Base-by-base conservation (phyloP, 2,888 invertebrate species). In the Liposcelis brunnea region DNA sequence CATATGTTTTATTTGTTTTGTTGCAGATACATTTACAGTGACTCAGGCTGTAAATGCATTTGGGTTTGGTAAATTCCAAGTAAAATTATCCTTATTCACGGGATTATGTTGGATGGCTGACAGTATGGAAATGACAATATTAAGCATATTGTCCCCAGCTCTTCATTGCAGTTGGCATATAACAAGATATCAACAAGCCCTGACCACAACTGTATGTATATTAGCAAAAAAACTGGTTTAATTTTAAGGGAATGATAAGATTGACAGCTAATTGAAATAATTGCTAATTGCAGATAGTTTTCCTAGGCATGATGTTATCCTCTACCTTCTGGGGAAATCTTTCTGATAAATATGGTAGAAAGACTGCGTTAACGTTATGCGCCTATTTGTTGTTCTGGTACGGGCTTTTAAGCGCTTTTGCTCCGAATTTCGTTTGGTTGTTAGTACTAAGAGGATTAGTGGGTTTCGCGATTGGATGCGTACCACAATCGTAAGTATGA, bases 121-220 rank as follows among this genome's bases (percentile, higher is more conserved):
- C 62, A 90, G 91, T 46, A 94, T 94, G 93, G 94, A 94, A 67
- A 94, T 94, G 87, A 94, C 93, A 58, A 90, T 95, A 55, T 67
- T 94, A 32, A 89, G 90, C 54, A 90, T 95, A 50, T 66, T 95
- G 33, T 87, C 90, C 12, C 93, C 94, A 10, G 89, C 93, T 0
- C 67, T 95, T 44, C 90, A 90, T 59, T 95, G 94, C 62, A 85
- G 87, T 61, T 94, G 94, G 94, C 80, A 82, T 57, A 83, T 95
- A 51, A 75, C 79, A 56, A 79, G 83, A 59, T 87, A 86, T 62
- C 84, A 90, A 57, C 89, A 93, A 68, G 94, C 93, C 15, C 65
- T 90, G 26, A 84, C 91, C 10, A 94, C 94, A 43, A 93, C 91
- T 48, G 80, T 91, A 59, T 51, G 52, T 51, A 49, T 2, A 18